Evolutionary conservation across 2,113 vertebrate genomes (phyloP).

Genomic region (Lynx canadensis): DNA sequence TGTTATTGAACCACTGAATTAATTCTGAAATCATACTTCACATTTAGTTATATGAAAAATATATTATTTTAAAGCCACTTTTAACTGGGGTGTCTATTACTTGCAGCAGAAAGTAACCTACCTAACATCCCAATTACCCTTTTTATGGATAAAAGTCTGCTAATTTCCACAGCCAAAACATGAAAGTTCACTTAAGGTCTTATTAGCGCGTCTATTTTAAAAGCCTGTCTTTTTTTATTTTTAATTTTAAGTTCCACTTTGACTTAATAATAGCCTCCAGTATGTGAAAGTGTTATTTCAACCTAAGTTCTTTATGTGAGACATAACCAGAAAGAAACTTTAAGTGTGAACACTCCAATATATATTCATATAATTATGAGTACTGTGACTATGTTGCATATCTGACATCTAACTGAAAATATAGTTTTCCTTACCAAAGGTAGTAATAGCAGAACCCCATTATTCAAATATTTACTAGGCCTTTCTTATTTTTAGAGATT

Average conservation of each 20-base stretch:
- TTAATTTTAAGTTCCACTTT: slow-evolving; percentile 72
- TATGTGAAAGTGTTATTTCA: slow-evolving; percentile 69
- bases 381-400: background rate
- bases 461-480: slow-evolving; percentile 30
- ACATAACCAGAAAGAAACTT: slow-evolving; percentile 49
- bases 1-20: background rate
- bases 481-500: background rate
- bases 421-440: slow-evolving; percentile 36
- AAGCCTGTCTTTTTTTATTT: slow-evolving; percentile 68
- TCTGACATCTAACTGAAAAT: slow-evolving; percentile 40
- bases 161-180: slow-evolving; percentile 58
- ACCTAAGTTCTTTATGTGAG: slow-evolving; percentile 32
- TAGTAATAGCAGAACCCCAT: background rate
- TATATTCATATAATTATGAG: slow-evolving; percentile 43
- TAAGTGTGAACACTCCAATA: slow-evolving; percentile 44
- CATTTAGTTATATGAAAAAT: slow-evolving; percentile 16
- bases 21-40: slow-evolving; percentile 9
- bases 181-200: slow-evolving; percentile 71
- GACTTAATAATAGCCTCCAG: slow-evolving; percentile 72
- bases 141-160: slow-evolving; percentile 73
- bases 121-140: slow-evolving; percentile 56
- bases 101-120: slow-evolving; percentile 51
- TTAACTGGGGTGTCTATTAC: slow-evolving; percentile 39
- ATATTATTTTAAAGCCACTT: slow-evolving; percentile 51
- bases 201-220: slow-evolving; percentile 77